Base-by-base conservation (phyloP, 1,140 invertebrate species). In the Bombus vancouverensis region DNA sequence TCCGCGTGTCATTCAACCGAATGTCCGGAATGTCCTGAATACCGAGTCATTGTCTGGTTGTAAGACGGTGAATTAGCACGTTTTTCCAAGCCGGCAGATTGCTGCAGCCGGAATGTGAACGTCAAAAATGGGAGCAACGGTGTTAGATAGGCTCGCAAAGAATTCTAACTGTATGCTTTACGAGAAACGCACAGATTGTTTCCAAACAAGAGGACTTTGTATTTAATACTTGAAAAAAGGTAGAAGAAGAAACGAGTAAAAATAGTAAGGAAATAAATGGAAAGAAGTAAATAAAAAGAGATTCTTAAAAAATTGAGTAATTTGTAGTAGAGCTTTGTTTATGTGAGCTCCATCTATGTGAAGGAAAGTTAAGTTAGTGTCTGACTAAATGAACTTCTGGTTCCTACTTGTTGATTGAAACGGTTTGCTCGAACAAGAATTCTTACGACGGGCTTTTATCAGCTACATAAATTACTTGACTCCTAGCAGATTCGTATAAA, bases 21-120 rank as follows among this genome's bases (percentile, higher is more conserved):
- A 83, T 78, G 81, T 83, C 73, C 74, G 77, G 65, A 78, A 83
- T 84, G 81, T 83, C 62, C 74, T 83, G 65, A 78, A 83, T 84
- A 81, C 66, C 66, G 44, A 85, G 78, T 85, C 77, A 81, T 85
- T 72, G 83, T 85, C 83, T 85, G 28, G 57, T 68, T 74, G 76
- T 53, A 32, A 85, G 83, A 47, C 68, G 28, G 68, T 15, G 57
- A 73, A 81, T 81, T 81, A 81, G 32, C 32, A 34, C 57, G 44
- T 85, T 85, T 80, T 73, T 81, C 78, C 15, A 57, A 32, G 18
- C 18, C 3, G 34, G 37, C 57, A 81, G 83, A 85, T 73, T 47
- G 82, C 47, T 79, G 39, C 1, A 79, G 53, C 39, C 62, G 79
- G 83, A 86, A 82, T 89, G 85, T 79, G 88, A 86, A 86, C 83